phyloP scores from a whole-genome alignment of 2,797 vertebrate species.

The Perdix hodgsoniae region DNA sequence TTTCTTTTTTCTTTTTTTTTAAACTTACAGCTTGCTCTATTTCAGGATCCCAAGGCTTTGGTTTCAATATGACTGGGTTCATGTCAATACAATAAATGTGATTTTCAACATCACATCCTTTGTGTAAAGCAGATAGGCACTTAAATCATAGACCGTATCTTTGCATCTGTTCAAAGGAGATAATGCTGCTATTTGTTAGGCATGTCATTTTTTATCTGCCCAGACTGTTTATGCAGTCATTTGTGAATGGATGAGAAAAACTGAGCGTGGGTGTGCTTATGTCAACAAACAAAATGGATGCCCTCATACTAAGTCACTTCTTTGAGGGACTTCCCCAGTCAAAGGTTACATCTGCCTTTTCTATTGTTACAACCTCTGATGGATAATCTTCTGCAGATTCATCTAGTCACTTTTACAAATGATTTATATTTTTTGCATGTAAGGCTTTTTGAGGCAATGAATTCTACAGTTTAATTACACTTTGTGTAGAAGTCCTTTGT shows the following conservation, averaged over 20 bases:
- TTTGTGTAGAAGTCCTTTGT: neutral
- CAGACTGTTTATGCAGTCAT: neutral
- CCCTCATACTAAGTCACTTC: neutral
- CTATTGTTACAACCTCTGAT: neutral
- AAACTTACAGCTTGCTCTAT: neutral
- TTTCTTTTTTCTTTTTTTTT: neutral
- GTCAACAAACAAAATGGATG: neutral
- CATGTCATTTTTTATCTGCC: neutral
- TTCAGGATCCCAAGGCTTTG: neutral
- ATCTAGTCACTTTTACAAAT: neutral
- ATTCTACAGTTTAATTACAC: neutral
- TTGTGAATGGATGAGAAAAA: neutral
- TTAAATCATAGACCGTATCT: slow-evolving; percentile 9
- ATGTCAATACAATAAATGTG: neutral
- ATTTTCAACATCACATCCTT: neutral
- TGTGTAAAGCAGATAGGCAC: neutral
- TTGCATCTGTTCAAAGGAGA: slow-evolving; percentile 15
- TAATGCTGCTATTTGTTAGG: neutral
- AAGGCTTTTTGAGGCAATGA: neutral
- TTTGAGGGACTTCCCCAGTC: neutral
- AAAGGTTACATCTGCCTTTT: neutral
- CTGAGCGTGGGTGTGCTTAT: neutral
- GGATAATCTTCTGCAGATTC: neutral
- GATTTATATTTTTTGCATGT: neutral
- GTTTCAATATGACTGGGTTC: neutral